Base-by-base conservation (phyloP, 2,888 invertebrate genomes). In the Trichogramma evanescens region DNA sequence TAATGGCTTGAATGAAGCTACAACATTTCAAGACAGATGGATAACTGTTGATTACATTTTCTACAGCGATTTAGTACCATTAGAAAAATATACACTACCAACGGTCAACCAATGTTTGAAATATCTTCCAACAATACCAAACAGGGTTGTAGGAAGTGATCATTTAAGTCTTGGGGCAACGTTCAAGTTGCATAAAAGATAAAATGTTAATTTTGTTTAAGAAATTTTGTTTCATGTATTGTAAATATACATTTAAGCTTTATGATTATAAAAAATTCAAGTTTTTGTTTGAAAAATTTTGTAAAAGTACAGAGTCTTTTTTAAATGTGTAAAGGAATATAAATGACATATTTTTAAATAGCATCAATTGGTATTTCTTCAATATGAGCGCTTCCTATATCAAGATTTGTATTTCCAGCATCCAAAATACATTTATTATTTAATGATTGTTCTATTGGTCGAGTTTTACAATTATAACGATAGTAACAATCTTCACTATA, bases 1-100 rank as follows among this genome's bases (percentile, higher is more conserved):
- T 13, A 60, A 39, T 5, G 79, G 79, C 2, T 75, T 79, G 51
- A 61, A 58, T 0, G 88, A 87, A 71, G 90, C 86, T 0, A 89
- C 93, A 5, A 93, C 94, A 0, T 84, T 82, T 74, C 95, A 95
- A 70, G 80, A 85, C 54, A 73, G 79, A 51, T 91, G 91, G 89
- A 78, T 87, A 56, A 89, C 87, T 0, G 95, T 96, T 0, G 96
- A 97, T 79, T 95, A 95, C 73, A 93, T 97, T 63, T 93, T 95
- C 76, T 93, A 89, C 68, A 87, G 86, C 84, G 86, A 78, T 62
- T 66, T 75, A 54, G 69, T 76, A 59, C 72, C 71, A 7, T 52
- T 74, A n/a, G 71, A 76, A 42, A 70, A 66, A 4, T 87, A 88
- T 61, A 81, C 82, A 8, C 77, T 96, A 62, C 89, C 93, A 4